Base-by-base conservation (phyloP, 2,888 invertebrate genomes). In the Idaea biselata region DNA sequence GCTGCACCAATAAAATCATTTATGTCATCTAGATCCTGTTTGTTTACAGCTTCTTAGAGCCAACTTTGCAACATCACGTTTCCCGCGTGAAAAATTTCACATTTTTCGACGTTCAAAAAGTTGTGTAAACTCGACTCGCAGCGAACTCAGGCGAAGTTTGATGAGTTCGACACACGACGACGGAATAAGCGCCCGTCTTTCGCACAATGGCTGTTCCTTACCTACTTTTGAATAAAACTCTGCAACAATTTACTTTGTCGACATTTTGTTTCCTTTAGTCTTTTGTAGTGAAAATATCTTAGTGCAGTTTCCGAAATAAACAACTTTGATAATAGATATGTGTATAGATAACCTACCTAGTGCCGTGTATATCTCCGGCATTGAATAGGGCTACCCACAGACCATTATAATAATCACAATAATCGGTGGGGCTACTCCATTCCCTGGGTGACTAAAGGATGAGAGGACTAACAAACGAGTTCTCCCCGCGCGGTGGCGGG, bases 101-200 rank as follows among this genome's bases (percentile, higher is more conserved):
- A 83, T 81, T 79, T 80, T 83, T 82, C 75, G 73, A 74, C 73
- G 73, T 77, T 80, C 73, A 66, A 65, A 79, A 81, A 80, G 73
- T 81, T 76, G 70, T 69, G 70, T 67, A 74, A 72, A 65, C 68
- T 61, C 67, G 68, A 65, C 68, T 61, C 67, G 68, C 68, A 70
- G 70, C 69, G 72, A 79, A 75, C 74, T 73, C 68, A 64, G 75
- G 65, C 71, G 73, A 87, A 87, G 79, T 87, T 87, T 85, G 86
- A 87, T 87, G 84, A 87, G 86, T 87, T 87, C 84, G 86, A 87
- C 86, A 84, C 77, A 80, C 78, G 78, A 69, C 75, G 76, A 72
- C 73, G 75, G 44, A 8, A 33, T 77, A 79, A 81, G 80, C 79
- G 77, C 75, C 77, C 77, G 77, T 71, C 67, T 72, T 76, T 80